Evolutionary conservation across 2,888 invertebrate species (phyloP), one percentile per base, ranked within the genome.

Genomic region (Julus scanicus): DNA sequence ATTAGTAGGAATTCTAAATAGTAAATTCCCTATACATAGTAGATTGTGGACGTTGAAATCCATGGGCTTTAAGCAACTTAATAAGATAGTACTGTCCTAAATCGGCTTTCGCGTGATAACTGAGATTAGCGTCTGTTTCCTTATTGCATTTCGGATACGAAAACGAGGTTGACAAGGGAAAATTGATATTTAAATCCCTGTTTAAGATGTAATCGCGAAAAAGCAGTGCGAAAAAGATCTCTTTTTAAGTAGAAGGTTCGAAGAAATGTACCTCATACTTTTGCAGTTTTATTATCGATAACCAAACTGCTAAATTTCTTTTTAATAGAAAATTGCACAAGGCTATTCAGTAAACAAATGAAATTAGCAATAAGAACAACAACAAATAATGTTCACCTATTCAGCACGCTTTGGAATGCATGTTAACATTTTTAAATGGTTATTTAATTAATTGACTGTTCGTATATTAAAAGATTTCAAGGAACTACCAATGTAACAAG

Each of bases 61-160:
- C 15, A 39, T 11, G 37, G 80, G 37, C 37, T 80, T 9, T 3
- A 80, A 39, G 37, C 80, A 8, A 15, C 37, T 13, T 39, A 39
- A 80, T 37, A 37, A 37, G 80, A 80, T 80, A 80, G 37, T 15
- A 80, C 13, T 80, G 13, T 39, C 80, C 80, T 15, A 80, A 80
- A 80, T 80, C 80, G 80, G 80, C 80, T 80, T 80, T 80, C 29
- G 29, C 11, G 37, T 37, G 80, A 80, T 80, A 80, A 80, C 37
- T 15, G 80, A 80, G 37, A 11, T 80, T 80, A 80, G 15, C 29
- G 37, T 1, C 80, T 2, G 37, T 39, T 80, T 80, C 37, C 37
- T 37, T 80, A 80, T 39, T 80, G 37, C 37, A 80, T 80, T 80
- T 80, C 9, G 37, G 15, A 80, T 15, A 3, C 13, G 80, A 39